These are phyloP conservation scores for Oasisia sp. DNA, from an alignment of 2,888 invertebrate species.

Conservation along the genomic window DNA sequence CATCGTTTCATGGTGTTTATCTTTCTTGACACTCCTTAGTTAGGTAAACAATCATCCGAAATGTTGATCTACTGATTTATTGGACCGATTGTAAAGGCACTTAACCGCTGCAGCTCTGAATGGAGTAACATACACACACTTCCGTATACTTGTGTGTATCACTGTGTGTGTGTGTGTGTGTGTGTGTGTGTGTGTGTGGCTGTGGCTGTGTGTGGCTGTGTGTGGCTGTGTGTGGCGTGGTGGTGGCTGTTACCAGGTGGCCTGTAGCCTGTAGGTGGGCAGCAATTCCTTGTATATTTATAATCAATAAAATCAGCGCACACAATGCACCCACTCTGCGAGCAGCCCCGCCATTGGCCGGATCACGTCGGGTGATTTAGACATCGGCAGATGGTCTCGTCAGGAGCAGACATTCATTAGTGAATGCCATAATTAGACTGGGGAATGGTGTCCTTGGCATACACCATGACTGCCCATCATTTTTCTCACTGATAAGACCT, in stretches of 20 bases:
- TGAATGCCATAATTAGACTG: background rate
- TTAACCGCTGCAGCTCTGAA: background rate
- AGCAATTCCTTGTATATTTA: background rate
- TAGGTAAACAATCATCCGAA: background rate
- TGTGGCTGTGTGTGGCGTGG: background rate
- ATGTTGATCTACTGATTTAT: conserved; percentile 1
- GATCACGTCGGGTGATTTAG: background rate
- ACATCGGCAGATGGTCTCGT: background rate
- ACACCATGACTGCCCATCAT: background rate
- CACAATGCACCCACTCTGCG: background rate
- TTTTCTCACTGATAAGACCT: background rate
- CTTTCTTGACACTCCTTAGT: background rate
- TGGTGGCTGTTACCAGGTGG: background rate
- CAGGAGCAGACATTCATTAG: background rate
- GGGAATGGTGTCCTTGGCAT: background rate
- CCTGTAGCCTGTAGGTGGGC: background rate
- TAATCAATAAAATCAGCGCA: background rate
- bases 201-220: background rate
- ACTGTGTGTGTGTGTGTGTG: background rate
- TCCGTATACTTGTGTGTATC: background rate
- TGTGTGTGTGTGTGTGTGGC: no score
- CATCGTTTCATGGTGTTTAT: background rate
- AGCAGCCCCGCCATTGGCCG: background rate
- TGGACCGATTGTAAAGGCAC: background rate
- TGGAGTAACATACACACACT: background rate